Percentiles rank a stretch among this genome's conserved stretches.
These are phyloP conservation scores for Cassiopea xamachana DNA, from an alignment of 30 jellyfish, hydroid and myxozoan species.

Conservation along the genomic window DNA sequence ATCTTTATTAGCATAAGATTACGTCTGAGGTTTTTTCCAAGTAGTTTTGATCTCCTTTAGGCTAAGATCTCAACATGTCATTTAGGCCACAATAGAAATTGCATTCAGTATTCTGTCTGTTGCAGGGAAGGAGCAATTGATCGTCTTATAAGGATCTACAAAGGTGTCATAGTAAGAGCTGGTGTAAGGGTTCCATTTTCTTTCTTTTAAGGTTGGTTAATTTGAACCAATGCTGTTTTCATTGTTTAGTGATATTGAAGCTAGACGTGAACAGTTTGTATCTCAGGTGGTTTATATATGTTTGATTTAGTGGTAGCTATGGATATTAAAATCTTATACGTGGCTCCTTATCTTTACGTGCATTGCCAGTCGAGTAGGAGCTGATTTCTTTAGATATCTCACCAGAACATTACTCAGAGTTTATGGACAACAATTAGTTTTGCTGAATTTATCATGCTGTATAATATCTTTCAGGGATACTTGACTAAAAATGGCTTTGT, in stretches of 20 bases:
- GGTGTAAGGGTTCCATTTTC: slow-evolving; percentile 77
- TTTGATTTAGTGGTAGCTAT: background rate
- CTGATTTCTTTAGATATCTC: background rate
- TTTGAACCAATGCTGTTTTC: background rate
- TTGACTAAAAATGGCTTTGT: slow-evolving; percentile 87
- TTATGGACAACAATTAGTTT: background rate
- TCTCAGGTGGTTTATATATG: background rate
- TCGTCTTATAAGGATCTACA: slow-evolving; percentile 85
- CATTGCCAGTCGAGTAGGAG: too few relatives aligned
- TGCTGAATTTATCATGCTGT: background rate
- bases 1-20: too few relatives aligned
- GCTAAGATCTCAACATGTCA: too few relatives aligned
- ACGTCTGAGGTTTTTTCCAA: too few relatives aligned
- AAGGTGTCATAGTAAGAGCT: slow-evolving; percentile 72
- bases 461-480: slow-evolving; percentile 63
- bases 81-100: background rate
- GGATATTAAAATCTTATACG: background rate
- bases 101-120: background rate
- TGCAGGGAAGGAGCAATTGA: slow-evolving; percentile 97
- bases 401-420: background rate
- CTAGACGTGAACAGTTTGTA: background rate
- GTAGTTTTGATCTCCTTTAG: too few relatives aligned
- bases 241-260: background rate
- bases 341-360: too few relatives aligned
- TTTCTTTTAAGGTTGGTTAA: slow-evolving; percentile 25